Evolutionary conservation across 2,797 vertebrate genomes (phyloP).

Genomic region (Sebastes ruberrimus): DNA sequence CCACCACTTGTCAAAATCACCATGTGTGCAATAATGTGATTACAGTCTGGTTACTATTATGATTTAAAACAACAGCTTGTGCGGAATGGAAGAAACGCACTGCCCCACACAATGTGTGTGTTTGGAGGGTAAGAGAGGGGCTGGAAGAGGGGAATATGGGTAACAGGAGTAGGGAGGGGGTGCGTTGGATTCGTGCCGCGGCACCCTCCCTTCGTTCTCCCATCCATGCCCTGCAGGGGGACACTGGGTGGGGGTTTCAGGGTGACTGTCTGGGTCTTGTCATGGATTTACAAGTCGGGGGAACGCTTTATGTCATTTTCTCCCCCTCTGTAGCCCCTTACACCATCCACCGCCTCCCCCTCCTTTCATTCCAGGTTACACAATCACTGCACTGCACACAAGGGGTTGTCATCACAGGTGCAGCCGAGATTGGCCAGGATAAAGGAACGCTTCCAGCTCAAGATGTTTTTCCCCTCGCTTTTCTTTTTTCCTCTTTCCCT

Average conservation of each 20-base stretch:
- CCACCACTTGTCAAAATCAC: slow-evolving; percentile 91
- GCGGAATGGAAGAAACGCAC: slow-evolving; percentile 88
- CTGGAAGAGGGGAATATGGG: slow-evolving; percentile 30
- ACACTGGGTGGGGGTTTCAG: slow-evolving; percentile 60
- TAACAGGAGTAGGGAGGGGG: slow-evolving; percentile 66
- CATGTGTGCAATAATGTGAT: slow-evolving; percentile 98
- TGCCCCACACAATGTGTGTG: slow-evolving; percentile 68
- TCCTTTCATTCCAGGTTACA: slow-evolving; percentile 79
- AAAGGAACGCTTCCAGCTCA: slow-evolving; percentile 78
- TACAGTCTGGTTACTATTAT: slow-evolving; percentile 98
- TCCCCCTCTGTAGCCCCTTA: slow-evolving; percentile 61
- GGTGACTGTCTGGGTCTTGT: slow-evolving; percentile 75
- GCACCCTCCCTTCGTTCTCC: slow-evolving; percentile 36
- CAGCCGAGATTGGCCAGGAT: slow-evolving; percentile 79
- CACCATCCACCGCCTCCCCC: slow-evolving; percentile 54
- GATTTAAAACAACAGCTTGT: slow-evolving; percentile 98
- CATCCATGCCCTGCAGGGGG: slow-evolving; percentile 63
- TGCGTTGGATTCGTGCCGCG: slow-evolving; percentile 46
- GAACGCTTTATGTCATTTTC: slow-evolving; percentile 72
- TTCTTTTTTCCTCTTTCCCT: slow-evolving; percentile 43
- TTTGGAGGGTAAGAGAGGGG: slow-evolving; percentile 31
- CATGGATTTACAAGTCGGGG: slow-evolving; percentile 74
- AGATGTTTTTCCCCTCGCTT: slow-evolving; percentile 76
- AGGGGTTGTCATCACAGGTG: slow-evolving; percentile 86
- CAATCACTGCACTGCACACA: slow-evolving; percentile 78